Evolutionary conservation across 2,113 vertebrate species (phyloP), one percentile per base, ranked within the genome.

Genomic region (Furnarius figulus): DNA sequence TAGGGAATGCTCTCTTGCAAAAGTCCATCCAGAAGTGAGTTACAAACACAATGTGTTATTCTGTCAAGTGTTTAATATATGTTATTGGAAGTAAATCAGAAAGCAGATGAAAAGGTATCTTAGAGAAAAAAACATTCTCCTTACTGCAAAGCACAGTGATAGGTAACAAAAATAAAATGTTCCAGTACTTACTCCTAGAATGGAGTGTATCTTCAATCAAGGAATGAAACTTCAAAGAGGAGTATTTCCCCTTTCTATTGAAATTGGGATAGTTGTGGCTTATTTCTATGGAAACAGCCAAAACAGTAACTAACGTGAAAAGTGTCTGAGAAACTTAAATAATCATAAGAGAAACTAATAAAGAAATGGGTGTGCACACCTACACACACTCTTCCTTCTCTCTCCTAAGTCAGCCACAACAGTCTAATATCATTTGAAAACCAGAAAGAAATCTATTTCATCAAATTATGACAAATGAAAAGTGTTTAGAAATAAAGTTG

Each of bases 31-130:
- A 93, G 5, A 78, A 49, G 2, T 17, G 31, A 61, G 72, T n/a
- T 68, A 62, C 21, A 62, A 67, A 68, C 5, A 23, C 22, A 46
- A 24, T 47, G 56, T 71, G 65, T 80, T 58, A 37, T 55, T 23
- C 55, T 95, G 87, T 59, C 62, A 95, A 95, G 28, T 66, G 28
- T 71, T 97, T 92, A 72, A 94, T 71, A 18, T 33, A 82, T 20
- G 14, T 35, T 73, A 31, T 49, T 75, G 83, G 42, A 83, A 82
- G 7, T 24, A 50, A 53, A 10, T 37, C 37, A n/a, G 18, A 74
- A 86, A 80, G 21, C 23, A 72, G 58, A 67, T 61, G 15, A 61
- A 86, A 73, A 70, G 5, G 9, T 50, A 53, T 71, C 93, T 82
- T 61, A 56, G 14, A 63, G n/a, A 50, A 31, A 72, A 72, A 46